These are phyloP conservation scores for Acanthornis magna DNA, from an alignment of 2,797 vertebrate species.

Conservation along the genomic window DNA sequence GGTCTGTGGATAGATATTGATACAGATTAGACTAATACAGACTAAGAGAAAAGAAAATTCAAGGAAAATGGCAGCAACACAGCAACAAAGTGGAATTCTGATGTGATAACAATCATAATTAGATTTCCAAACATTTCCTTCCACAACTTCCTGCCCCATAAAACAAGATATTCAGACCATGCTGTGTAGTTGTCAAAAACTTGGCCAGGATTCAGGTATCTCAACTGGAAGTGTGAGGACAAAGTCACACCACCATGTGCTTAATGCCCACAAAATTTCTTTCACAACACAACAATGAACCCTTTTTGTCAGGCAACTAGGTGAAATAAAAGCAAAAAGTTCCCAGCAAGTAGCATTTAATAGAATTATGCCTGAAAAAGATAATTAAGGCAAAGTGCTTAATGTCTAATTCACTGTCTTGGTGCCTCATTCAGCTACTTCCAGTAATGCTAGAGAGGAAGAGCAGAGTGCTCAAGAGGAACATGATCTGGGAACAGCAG, in stretches of 20 bases:
- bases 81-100: background rate
- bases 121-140: background rate
- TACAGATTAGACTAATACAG: background rate
- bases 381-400: background rate
- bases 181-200: background rate
- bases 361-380: background rate
- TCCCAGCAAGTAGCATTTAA: background rate
- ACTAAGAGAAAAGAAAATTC: background rate
- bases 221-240: background rate
- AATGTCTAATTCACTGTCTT: background rate
- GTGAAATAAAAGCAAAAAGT: background rate
- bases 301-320: background rate
- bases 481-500: background rate
- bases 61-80: background rate
- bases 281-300: background rate
- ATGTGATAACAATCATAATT: background rate
- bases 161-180: background rate
- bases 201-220: background rate
- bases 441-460: background rate
- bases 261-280: background rate
- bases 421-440: background rate
- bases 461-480: background rate
- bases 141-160: background rate
- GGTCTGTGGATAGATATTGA: conserved; percentile 41
- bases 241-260: background rate